phyloP scores from a whole-genome alignment of 1,140 invertebrate species.

The Lethocerus indicus region DNA sequence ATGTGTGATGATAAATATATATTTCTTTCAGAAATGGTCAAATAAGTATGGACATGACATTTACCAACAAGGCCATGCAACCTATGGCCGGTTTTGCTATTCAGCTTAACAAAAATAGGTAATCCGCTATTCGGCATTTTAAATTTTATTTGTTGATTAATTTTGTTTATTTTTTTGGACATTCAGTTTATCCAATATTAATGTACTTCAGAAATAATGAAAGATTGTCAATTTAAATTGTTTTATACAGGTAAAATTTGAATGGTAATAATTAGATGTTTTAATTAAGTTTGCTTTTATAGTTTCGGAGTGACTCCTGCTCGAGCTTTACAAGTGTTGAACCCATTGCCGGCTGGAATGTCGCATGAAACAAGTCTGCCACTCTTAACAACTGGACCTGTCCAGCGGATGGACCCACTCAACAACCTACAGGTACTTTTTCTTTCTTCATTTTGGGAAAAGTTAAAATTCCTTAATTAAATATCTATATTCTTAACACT shows the following conservation, averaged over 20 bases:
- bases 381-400: conserved; percentile 70
- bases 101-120: conserved; percentile 94
- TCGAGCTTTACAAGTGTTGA: conserved; percentile 57
- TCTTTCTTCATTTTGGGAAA: not conserved
- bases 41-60: conserved; percentile 91
- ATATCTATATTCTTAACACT: no score
- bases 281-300: conserved; percentile 4
- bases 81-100: conserved; percentile 92
- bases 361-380: conserved; percentile 57
- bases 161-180: not conserved
- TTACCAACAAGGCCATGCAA: conserved; percentile 97
- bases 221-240: no score
- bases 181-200: not conserved
- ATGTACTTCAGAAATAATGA: not conserved
- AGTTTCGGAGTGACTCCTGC: conserved; percentile 88
- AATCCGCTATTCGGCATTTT: not conserved
- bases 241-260: no score
- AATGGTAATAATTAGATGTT: no score
- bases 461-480: no score
- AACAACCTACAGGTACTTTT: conserved; percentile 72
- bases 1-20: conserved; percentile 6
- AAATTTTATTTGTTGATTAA: not conserved
- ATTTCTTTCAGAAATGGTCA: conserved; percentile 46
- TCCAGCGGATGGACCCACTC: conserved; percentile 93
- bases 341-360: conserved; percentile 70